Conservation (phyloP, 2,113 vertebrate genomes). For the Psophia crepitans region DNA sequence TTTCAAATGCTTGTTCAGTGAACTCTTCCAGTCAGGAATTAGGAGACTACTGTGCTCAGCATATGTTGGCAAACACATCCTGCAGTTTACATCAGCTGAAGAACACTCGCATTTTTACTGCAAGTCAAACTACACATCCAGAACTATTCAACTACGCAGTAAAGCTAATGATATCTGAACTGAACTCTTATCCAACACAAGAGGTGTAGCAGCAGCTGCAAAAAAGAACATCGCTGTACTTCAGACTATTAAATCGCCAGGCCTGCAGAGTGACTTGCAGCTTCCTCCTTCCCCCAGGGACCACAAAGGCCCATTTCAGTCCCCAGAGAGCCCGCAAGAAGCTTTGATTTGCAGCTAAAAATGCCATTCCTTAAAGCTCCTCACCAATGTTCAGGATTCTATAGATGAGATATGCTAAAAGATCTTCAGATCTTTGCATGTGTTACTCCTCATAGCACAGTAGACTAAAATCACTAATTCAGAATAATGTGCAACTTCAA, state of each 20-base stretch:
- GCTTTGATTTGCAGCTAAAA: conserved; percentile 76
- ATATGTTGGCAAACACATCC: not conserved
- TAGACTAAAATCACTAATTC: not conserved
- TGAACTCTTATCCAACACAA: conserved; percentile 43
- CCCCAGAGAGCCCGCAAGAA: conserved; percentile 70
- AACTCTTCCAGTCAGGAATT: not conserved
- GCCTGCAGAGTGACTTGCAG: conserved; percentile 74
- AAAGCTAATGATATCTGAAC: conserved; percentile 32
- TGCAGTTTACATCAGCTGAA: not conserved
- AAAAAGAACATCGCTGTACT: conserved; percentile 77
- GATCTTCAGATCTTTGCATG: not conserved
- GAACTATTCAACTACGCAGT: not conserved
- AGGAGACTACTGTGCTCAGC: not conserved
- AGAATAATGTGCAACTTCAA: not conserved
- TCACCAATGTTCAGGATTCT: conserved; percentile 58
- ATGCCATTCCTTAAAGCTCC: conserved; percentile 67
- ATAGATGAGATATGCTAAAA: conserved; percentile 24
- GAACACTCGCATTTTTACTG: not conserved
- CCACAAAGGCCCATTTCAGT: conserved; percentile 71
- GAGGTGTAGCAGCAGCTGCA: conserved; percentile 86
- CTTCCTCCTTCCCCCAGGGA: conserved; percentile 77
- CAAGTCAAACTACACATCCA: not conserved
- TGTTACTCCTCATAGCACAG: not conserved
- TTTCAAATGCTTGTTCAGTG: not conserved
- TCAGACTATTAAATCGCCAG: conserved; percentile 70